These are phyloP conservation scores for Miniopterus natalensis DNA, from an alignment of 2,113 vertebrate species.

Conservation along the genomic window DNA sequence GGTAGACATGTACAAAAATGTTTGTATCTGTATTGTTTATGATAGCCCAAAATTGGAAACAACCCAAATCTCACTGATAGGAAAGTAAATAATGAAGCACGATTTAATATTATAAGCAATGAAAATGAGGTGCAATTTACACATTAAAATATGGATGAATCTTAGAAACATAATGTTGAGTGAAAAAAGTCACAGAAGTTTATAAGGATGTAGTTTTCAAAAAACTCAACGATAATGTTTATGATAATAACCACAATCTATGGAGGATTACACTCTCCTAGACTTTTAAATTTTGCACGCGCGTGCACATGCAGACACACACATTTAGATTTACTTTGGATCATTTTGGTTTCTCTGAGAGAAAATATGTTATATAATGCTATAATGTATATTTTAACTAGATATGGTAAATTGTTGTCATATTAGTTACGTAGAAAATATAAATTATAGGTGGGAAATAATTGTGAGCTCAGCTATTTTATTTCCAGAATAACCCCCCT, in stretches of 20 bases:
- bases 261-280: background rate
- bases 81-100: background rate
- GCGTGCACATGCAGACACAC: too few relatives aligned
- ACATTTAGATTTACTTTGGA: slow-evolving; percentile 13
- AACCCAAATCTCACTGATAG: background rate
- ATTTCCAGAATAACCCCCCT: background rate
- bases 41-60: background rate
- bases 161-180: slow-evolving; percentile 1
- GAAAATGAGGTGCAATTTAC: background rate
- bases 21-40: background rate
- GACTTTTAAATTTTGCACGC: background rate
- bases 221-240: background rate
- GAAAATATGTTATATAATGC: slow-evolving; percentile 16
- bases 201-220: background rate
- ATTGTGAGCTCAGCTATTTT: background rate
- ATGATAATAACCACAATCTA: background rate
- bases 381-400: slow-evolving; percentile 41
- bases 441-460: background rate
- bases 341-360: slow-evolving; percentile 19
- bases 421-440: background rate
- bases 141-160: background rate
- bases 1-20: background rate
- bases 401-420: background rate
- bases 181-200: background rate
- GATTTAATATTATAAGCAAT: background rate